Evolutionary conservation across 92 coral and sea anemone genomes (phyloP), one percentile per base, ranked within the genome.

Genomic region (Palythoa caribaeorum): DNA sequence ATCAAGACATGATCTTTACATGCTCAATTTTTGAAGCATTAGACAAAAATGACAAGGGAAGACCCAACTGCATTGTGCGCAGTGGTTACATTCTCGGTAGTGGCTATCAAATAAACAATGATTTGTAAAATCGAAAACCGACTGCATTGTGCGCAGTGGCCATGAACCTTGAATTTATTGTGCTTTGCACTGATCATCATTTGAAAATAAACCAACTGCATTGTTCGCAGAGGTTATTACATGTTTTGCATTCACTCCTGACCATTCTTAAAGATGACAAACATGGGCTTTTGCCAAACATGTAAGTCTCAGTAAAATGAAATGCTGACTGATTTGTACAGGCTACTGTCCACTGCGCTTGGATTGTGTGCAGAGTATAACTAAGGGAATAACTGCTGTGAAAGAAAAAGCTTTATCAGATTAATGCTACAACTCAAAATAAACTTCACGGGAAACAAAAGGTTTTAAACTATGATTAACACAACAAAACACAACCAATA

Each of bases 31-130:
- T 74, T 65, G 59, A 83, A 79, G 92, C 94, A 78, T 78, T 69
- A 88, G 87, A 69, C 17, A 71, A 87, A 88, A 78, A 55, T 84
- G 88, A 77, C 83, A 54, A 62, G 76, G 53, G 38, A 17, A 12
- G 48, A 71, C 77, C 93, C 92, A 65, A 81, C 96, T 93, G 98
- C 98, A 80, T 93, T 95, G 93, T 88, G 98, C 94, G 94, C 94
- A 81, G 86, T 66, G 86, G 86, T 66, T 69, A 48, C 6, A 81
- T 47, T 5, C 51, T 68, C 15, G 10, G 57, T 10, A 10, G 37
- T 5, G 16, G 76, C 66, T 51, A 44, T 6, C 47, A 63, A 21
- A 40, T 12, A 20, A 57, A 40, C 59, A 44, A 48, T 51, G 40
- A 81, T 50, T 19, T 6, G 15, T 12, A 14, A 36, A 21, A 38